phyloP scores from a whole-genome alignment of 2,113 vertebrate genomes.

The Syngnathus typhle region DNA sequence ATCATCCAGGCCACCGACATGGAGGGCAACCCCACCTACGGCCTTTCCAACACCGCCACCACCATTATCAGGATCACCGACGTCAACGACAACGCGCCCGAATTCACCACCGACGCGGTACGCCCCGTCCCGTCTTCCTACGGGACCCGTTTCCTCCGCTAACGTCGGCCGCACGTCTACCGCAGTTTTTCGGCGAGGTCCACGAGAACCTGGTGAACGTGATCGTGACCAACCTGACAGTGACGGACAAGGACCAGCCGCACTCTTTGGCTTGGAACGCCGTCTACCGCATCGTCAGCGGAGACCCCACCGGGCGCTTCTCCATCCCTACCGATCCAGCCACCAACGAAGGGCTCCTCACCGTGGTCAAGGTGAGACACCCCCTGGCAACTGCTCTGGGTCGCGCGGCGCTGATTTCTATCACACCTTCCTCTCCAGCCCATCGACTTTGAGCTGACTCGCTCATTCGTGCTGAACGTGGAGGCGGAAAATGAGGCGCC shows the following conservation, averaged over 20 bases:
- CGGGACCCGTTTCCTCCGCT: neutral
- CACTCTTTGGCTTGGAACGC: constrained; percentile 86
- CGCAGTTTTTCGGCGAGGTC: constrained; percentile 90
- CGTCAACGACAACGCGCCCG: constrained; percentile 94
- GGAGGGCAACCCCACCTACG: constrained; percentile 96
- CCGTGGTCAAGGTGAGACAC: constrained; percentile 82
- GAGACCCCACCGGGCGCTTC: constrained; percentile 84
- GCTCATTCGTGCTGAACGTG: constrained; percentile 87
- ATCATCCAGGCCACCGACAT: constrained; percentile 98
- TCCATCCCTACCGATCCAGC: constrained; percentile 86
- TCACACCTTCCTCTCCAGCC: constrained; percentile 66
- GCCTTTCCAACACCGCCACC: constrained; percentile 95
- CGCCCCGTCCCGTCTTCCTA: constrained; percentile 43
- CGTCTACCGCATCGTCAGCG: constrained; percentile 79
- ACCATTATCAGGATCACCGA: constrained; percentile 90
- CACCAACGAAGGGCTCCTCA: constrained; percentile 92
- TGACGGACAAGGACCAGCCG: constrained; percentile 92
- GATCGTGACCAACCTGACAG: constrained; percentile 86
- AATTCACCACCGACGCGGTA: constrained; percentile 93
- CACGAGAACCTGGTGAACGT: constrained; percentile 88
- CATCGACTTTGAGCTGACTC: constrained; percentile 89
- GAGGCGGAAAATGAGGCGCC: constrained; percentile 89
- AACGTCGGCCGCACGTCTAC: neutral
- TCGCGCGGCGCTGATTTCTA: neutral
- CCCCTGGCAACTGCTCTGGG: too few relatives aligned